Base-by-base conservation (phyloP, 2,888 invertebrate genomes). In the Agrochola litura region DNA sequence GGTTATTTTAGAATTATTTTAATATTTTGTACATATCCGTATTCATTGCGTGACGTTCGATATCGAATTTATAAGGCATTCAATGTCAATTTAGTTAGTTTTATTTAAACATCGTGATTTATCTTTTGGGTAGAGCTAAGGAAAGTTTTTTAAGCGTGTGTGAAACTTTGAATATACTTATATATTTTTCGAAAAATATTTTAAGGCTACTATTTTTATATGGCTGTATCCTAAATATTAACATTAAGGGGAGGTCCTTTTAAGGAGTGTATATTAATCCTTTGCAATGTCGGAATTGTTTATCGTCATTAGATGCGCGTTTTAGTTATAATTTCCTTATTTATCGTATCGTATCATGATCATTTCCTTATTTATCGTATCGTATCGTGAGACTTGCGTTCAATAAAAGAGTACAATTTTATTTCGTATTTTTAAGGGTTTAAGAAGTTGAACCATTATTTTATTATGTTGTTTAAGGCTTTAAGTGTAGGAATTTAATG, bases 231-330 rank as follows among this genome's bases (percentile, higher is more conserved):
- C 89, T 88, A 88, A 89, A 88, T 83, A 86, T 83, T 86, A 86
- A 76, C 61, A 49, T 63, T 85, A 88, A 78, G 83, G 73, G 66
- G 73, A 73, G 61, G 67, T 73, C 85, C 86, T 84, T 81, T 54
- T 73, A 56, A 80, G 84, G 82, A 78, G 54, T 82, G 74, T 88
- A 82, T 83, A 89, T 77, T 76, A 76, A 83, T 81, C 76, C 76
- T 87, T 88, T 89, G 89, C 89, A 89, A 87, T 87, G 89, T 86
- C 64, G 89, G 88, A 89, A 89, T 88, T 89, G 89, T 84, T 88
- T 84, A 82, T 73, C 66, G 75, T 88, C 81, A 67, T 83, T 76
- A 77, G 69, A 81, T 82, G 72, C 73, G 81, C 64, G 78, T 89
- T 78, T 79, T 69, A 10, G 2, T 76, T 73, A 69, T 61, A 73